A percentile compares a stretch with the other conserved stretches of the same genome.
phyloP scores from a whole-genome alignment of 2,888 invertebrate genomes.

The Phortica magna region DNA sequence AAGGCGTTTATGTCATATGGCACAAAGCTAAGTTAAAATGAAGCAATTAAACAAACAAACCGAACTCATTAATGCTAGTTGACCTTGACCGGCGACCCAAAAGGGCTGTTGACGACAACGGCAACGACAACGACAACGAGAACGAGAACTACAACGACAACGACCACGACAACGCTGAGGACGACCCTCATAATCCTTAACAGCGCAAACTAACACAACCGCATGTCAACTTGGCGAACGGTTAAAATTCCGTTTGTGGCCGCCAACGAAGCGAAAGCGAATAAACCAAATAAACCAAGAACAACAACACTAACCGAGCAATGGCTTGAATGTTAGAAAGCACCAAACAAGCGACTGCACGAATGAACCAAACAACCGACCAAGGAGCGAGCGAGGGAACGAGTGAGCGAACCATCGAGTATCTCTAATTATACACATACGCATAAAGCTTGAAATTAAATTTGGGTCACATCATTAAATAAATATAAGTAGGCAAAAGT shows the following conservation, averaged over 20 bases:
- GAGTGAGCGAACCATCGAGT: background rate
- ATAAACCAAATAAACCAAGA: background rate
- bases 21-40: constrained; percentile 8
- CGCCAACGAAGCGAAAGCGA: background rate
- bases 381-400: background rate
- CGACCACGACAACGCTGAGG: background rate
- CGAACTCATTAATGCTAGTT: constrained; percentile 23
- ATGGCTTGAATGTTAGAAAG: no score
- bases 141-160: background rate
- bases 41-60: constrained; percentile 21
- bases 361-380: background rate
- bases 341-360: no score
- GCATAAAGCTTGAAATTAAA: constrained; percentile 51
- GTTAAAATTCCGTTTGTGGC: background rate
- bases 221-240: constrained; percentile 24
- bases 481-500: constrained; percentile 65
- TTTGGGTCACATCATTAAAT: constrained; percentile 73
- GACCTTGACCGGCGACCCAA: constrained; percentile 7
- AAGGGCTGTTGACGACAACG: background rate
- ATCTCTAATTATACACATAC: constrained; percentile 25
- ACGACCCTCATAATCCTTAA: constrained; percentile 19
- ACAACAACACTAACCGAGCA: background rate
- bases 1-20: background rate
- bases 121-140: background rate
- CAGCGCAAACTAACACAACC: constrained; percentile 16